Evolutionary conservation across 2,888 invertebrate genomes (phyloP), one percentile per base, ranked within the genome.

Genomic region (Sclerodermus sp.): DNA sequence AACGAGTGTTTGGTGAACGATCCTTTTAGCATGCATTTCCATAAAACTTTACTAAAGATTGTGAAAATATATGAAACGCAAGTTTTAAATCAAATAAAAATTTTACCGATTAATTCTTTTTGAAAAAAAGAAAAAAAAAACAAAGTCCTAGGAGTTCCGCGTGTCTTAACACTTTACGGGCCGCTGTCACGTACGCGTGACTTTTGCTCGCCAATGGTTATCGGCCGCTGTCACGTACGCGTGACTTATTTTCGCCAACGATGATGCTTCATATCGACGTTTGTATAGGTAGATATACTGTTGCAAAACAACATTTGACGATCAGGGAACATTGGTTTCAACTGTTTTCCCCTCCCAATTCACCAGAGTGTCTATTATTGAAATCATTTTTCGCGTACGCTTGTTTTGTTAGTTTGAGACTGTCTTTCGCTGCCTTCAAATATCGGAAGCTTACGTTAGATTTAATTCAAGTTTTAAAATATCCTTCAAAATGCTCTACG

Each of bases 341-440:
- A 37, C 37, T n/a, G 37, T 37, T 37, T 37, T 37, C 37, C 37
- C n/a, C 37, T 37, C 37, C 37, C 37, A 37, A 37, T 37, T 6
- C 15, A 37, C 37, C 37, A 10, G 37, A 37, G 6, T 15, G 37
- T 37, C n/a, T 37, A 13, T 37, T 37, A 15, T 37, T 37, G 37
- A 37, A 37, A 37, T 37, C 37, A 9, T 37, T 37, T 30, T 30
- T 30, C 30, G 34, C 43, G 36, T 15, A 23, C 14, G 23, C 43
- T 43, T 43, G 18, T 43, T 43, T 43, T 43, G 43, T 43, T 36
- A 18, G 38, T 45, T 39, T 30, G 30, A 45, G 30, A 45, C 39
- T 30, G 39, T 45, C 45, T 45, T 45, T 45, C 38, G 31, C 45
- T 39, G 38, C 45, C 38, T 45, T 39, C 39, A 13, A 38, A 45